Conservation (phyloP, 2,113 vertebrate species). For the Actenoides lindsayi region DNA sequence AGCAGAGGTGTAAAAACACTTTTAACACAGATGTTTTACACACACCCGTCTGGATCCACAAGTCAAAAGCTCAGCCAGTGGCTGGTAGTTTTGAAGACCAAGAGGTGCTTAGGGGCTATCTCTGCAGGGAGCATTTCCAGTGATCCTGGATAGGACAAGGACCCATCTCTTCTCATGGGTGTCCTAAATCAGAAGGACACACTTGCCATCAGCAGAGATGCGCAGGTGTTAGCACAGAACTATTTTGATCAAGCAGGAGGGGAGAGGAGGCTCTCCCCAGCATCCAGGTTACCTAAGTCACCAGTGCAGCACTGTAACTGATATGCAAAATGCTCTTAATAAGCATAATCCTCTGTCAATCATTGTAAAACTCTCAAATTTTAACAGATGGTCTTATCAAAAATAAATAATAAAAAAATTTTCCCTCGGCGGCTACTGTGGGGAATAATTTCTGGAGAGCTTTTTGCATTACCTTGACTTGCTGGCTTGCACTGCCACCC, state of each 20-base stretch:
- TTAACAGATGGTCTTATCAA: not conserved
- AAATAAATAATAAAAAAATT: not conserved
- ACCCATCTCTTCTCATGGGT: not conserved
- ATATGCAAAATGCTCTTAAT: not conserved
- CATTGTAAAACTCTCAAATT: not conserved
- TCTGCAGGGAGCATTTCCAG: not conserved
- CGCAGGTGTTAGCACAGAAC: not conserved
- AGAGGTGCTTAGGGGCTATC: not conserved
- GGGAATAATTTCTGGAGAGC: not conserved
- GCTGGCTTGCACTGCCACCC: slow-evolving; percentile 5
- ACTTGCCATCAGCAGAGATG: not conserved
- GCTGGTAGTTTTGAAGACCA: not conserved
- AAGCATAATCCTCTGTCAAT: not conserved
- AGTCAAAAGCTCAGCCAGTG: fast-evolving
- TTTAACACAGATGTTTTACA: not conserved
- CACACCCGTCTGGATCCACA: fast-evolving
- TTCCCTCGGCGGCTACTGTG: not conserved
- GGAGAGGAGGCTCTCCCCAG: not conserved
- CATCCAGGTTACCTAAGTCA: not conserved
- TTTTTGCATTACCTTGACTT: not conserved
- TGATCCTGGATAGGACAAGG: not conserved
- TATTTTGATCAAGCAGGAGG: not conserved
- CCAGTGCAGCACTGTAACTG: not conserved
- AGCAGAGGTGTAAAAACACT: not conserved
- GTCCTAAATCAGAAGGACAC: not conserved